These are phyloP conservation scores for Salpingus planirostris DNA, from an alignment of 2,888 invertebrate genomes.

Conservation along the genomic window DNA sequence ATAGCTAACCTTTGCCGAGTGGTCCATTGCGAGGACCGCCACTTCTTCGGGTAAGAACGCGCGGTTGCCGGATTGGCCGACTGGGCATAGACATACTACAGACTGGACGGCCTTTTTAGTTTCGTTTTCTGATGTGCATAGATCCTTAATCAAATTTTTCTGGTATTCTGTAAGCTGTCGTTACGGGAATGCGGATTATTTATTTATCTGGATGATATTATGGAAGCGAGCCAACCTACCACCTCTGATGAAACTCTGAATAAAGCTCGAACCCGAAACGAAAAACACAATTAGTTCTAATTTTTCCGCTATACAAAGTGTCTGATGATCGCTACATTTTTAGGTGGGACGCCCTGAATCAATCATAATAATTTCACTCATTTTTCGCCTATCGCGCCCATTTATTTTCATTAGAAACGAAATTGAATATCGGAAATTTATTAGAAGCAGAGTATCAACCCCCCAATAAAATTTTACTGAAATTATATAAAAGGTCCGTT, in stretches of 20 bases:
- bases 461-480: too few species aligned
- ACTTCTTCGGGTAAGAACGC: conserved; percentile 1
- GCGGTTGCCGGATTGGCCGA: conserved; percentile 23
- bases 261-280: too few species aligned
- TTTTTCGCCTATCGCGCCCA: conserved; percentile 14
- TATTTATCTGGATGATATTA: conserved; percentile 33
- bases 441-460: conserved; percentile 10
- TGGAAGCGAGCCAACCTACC: too few species aligned
- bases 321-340: too few species aligned
- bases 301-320: too few species aligned
- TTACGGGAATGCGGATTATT: conserved; percentile 34
- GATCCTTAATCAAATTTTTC: conserved; percentile 43
- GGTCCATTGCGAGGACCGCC: conserved; percentile 21
- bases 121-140: conserved; percentile 37
- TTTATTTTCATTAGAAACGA: conserved; percentile 34
- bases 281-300: too few species aligned
- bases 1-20: conserved; percentile 40
- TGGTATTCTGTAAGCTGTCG: conserved; percentile 40
- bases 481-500: too few species aligned
- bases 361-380: conserved; percentile 18
- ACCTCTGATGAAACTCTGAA: too few species aligned
- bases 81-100: conserved; percentile 41
- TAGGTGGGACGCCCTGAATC: too few species aligned
- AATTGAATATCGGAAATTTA: conserved; percentile 23
- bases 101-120: conserved; percentile 38